Base-by-base conservation (phyloP, 2,113 vertebrate species). In the Lophius piscatorius region DNA sequence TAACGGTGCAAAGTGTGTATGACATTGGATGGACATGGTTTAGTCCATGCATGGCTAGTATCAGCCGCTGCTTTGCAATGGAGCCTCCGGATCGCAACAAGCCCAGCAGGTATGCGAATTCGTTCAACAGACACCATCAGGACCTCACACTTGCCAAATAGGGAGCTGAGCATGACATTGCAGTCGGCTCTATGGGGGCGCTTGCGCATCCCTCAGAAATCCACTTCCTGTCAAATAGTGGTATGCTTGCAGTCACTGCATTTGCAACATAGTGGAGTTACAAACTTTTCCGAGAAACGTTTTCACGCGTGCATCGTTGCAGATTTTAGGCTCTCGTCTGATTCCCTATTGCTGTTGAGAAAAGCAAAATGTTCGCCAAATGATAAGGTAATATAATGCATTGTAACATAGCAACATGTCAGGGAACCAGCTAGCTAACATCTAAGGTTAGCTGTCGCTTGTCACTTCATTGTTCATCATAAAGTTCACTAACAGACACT, bases 141-240 rank as follows among this genome's bases (percentile, higher is more conserved):
- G 86, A 87, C 70, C 76, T 56, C 18, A 63, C 59, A 4, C 50
- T 54, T 91, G 91, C 89, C 77, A 89, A 82, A 92, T 91, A 83
- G 79, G 79, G 91, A 84, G 67, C 88, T 46, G 54, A 48, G 23
- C 40, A 38, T 81, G 54, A 78, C 81, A 59, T 60, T 17, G 52
- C 47, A 47, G 41, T 56, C 22, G 46, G 58, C 20, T 35, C 26
- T 5, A 58, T 17, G 23, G 51, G 16, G 44, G 76, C 80, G 80
- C 81, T 36, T 69, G 87, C 87, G 80, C 78, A 71, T 72, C 64
- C 38, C 47, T 33, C 6, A 28, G 34, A 63, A 62, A 26, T 13
- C 31, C 7, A 64, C 82, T 90, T 92, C 91, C 91, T 92, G 91
- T 74, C 86, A 90, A 75, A 92, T 89, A 90, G 87, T 90, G 89